Evolutionary conservation across 1,140 invertebrate genomes (phyloP).

Genomic region (Armadillidium nasatum): DNA sequence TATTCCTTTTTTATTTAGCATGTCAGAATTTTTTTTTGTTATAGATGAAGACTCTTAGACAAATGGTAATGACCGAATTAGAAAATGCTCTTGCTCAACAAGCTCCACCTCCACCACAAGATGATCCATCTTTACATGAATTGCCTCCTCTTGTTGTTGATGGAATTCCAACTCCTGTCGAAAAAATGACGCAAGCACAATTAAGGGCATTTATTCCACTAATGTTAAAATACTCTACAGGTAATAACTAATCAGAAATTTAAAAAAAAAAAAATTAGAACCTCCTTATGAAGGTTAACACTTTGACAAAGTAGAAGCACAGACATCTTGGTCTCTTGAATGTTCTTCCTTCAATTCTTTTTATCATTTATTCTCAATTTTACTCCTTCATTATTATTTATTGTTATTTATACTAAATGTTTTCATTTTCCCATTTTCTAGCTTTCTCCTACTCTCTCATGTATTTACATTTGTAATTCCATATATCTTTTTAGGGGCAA

Average conservation of each 20-base stretch:
- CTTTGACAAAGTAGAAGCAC: no score
- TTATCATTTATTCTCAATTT: no score
- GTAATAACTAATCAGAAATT: constrained; percentile 46
- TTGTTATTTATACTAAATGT: no score
- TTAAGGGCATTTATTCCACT: constrained; percentile 92
- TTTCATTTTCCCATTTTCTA: no score
- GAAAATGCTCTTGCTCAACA: constrained; percentile 88
- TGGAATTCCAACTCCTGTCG: constrained; percentile 94
- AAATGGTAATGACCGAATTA: constrained; percentile 88
- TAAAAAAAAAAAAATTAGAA: neutral
- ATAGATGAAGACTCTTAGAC: constrained; percentile 74
- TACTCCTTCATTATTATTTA: no score
- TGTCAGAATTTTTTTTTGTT: constrained; percentile 27
- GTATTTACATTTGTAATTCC: no score
- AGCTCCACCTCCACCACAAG: constrained; percentile 83
- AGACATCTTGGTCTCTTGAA: no score
- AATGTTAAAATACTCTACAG: constrained; percentile 96
- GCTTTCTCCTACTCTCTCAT: no score
- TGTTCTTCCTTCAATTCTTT: no score
- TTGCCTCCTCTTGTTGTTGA: constrained; percentile 92
- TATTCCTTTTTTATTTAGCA: neutral
- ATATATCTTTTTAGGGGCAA: no score
- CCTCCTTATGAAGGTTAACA: no score
- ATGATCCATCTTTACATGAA: constrained; percentile 89
- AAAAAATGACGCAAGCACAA: constrained; percentile 98